Evolutionary conservation across 2,113 vertebrate species (phyloP), one percentile per base, ranked within the genome.

Genomic region (Aphyosemion australe): DNA sequence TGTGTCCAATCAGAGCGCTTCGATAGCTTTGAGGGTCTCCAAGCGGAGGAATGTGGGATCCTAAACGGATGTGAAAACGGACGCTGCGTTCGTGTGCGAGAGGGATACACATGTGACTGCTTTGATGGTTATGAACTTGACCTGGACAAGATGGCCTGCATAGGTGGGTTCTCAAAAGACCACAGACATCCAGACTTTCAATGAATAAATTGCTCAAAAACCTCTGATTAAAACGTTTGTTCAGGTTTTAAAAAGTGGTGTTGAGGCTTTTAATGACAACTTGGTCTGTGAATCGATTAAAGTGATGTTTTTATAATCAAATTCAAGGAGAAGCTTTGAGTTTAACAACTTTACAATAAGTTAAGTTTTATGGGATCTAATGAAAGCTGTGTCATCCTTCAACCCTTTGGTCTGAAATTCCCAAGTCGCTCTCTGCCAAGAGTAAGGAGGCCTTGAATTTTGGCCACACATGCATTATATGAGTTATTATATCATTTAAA

Each of bases 51-150:
- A 68, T 98, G 96, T 0, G 96, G 96, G 45, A 80, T 98, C 78
- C 91, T 98, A 74, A 96, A 95, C 0, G 96, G 96, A 64, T 98
- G 96, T 21, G 96, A 98, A 80, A 98, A 98, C 0, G 96, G 96
- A 46, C 95, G 94, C 68, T 98, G 96, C 0, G 96, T 98, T 9
- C 95, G 96, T 0, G 95, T 98, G 66, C 91, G 74, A 39, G 96
- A 98, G 74, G 96, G 96, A 57, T 98, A 96, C 92, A 98, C 95
- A 78, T 98, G 96, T 0, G 96, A 98, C 89, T 98, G 96, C 90
- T 96, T 97, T 4, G 95, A 97, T 4, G 96, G 96, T 69, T 98
- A 94, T 78, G 93, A 93, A 37, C 91, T 98, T 65, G 91, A 98
- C 79, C 87, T 92, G 10, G 89, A 88, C 61, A 94, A 87, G 74